Percentiles rank a stretch among this genome's conserved stretches.
Conservation (phyloP, 1,140 invertebrate species). For the Magallana ariakensis region DNA sequence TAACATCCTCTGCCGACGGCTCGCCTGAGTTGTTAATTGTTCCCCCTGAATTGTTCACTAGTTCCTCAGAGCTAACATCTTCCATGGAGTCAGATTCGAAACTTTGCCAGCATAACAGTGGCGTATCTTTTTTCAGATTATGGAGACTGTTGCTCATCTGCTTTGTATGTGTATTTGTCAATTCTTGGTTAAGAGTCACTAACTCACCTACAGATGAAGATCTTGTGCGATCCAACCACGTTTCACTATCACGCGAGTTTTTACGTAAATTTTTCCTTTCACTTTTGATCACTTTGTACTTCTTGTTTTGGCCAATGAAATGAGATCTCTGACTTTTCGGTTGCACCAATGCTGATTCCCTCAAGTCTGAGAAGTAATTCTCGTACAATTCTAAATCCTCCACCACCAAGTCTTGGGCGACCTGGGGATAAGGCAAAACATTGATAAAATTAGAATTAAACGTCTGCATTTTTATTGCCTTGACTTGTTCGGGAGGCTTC, state of each 20-base stretch:
- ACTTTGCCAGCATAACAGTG: background rate
- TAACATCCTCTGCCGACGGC: too few relatives aligned
- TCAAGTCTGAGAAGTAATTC: slow-evolving; percentile 41
- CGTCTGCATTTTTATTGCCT: slow-evolving; percentile 28
- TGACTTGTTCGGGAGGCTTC: slow-evolving; percentile 44
- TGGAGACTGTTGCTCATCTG: background rate
- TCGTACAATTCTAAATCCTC: slow-evolving; percentile 53
- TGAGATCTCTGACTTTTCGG: background rate
- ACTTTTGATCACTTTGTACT: slow-evolving; percentile 26
- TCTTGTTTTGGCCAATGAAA: slow-evolving; percentile 35
- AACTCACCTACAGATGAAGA: background rate
- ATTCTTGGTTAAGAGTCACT: background rate
- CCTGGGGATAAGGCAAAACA: background rate
- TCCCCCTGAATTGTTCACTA: background rate
- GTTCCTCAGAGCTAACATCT: background rate
- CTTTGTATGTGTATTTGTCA: background rate
- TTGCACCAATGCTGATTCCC: background rate
- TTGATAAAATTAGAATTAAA: slow-evolving; percentile 14
- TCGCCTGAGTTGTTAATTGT: too few relatives aligned
- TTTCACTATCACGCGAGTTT: background rate
- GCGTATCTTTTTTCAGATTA: background rate
- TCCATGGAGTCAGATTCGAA: background rate
- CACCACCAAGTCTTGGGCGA: slow-evolving; percentile 38
- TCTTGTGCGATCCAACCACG: background rate
- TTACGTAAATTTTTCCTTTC: slow-evolving; percentile 17